These are phyloP conservation scores for Reticulitermes lucifugus DNA, from an alignment of 2,888 invertebrate genomes.

Conservation along the genomic window DNA sequence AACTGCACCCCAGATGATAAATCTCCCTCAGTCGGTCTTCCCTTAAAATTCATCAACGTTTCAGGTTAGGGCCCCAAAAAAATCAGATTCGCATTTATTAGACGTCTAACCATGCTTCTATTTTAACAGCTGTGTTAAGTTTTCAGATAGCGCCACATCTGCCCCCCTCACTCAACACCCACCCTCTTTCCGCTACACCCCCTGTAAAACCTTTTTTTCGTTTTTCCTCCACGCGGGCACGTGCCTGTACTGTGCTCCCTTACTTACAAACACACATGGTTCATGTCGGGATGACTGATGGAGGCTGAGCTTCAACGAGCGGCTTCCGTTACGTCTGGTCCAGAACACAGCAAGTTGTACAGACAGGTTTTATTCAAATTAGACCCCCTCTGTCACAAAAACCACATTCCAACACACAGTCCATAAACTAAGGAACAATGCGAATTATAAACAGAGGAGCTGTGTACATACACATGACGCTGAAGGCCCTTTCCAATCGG, in stretches of 20 bases:
- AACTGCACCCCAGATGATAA: too few relatives aligned
- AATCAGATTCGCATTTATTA: too few relatives aligned
- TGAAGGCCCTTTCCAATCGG: neutral
- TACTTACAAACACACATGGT: conserved; percentile 14
- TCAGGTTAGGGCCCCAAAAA: too few relatives aligned
- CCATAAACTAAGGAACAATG: neutral
- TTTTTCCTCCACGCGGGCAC: neutral
- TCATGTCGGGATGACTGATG: neutral
- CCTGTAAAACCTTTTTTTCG: neutral
- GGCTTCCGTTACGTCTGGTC: neutral
- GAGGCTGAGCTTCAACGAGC: neutral
- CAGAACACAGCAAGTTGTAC: neutral
- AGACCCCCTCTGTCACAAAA: neutral
- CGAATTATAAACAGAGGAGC: neutral
- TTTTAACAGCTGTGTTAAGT: too few relatives aligned
- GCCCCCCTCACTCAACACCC: too few relatives aligned
- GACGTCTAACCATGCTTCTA: too few relatives aligned
- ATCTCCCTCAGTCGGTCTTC: too few relatives aligned
- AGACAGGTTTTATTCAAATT: neutral
- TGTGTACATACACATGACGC: neutral
- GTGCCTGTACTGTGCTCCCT: neutral
- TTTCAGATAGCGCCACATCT: too few relatives aligned
- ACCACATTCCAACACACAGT: neutral
- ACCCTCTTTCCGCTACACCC: neutral
- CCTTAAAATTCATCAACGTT: too few relatives aligned